Percentiles rank a stretch among this genome's conserved stretches.
Conservation (phyloP, 2,113 vertebrate species). For the Mionectes macconnelli region DNA sequence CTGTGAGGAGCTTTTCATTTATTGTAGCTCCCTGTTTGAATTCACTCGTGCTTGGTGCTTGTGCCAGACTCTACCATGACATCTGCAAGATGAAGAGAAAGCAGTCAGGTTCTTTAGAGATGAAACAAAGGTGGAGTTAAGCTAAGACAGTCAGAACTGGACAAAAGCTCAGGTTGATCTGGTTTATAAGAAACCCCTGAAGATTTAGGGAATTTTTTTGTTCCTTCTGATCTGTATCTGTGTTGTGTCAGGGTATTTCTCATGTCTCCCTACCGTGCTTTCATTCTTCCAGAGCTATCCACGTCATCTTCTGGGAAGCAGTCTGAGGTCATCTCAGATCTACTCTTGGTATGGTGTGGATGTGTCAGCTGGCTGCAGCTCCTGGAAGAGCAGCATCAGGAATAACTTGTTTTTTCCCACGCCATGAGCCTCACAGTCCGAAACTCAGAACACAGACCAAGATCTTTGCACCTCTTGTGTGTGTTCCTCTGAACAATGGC, state of each 20-base stretch:
- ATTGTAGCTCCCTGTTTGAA: not conserved
- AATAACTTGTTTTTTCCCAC: not conserved
- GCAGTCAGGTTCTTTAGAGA: not conserved
- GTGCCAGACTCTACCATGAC: not conserved
- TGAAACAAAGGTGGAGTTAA: not conserved
- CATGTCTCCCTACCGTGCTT: not conserved
- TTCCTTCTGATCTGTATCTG: not conserved
- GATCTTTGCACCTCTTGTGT: not conserved
- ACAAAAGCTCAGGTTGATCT: not conserved
- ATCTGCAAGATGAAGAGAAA: not conserved
- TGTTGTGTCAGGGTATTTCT: not conserved
- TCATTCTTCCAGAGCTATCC: not conserved
- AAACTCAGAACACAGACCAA: not conserved
- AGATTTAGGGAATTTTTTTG: not conserved
- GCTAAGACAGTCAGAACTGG: not conserved
- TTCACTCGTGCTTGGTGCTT: not conserved
- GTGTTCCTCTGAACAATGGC: not conserved
- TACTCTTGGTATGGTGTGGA: fast-evolving
- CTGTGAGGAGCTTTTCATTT: not conserved
- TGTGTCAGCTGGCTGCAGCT: not conserved
- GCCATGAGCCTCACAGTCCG: not conserved
- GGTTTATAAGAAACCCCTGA: not conserved
- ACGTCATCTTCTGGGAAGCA: not conserved
- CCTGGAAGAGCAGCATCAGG: not conserved
- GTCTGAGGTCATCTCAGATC: not conserved